Evolutionary conservation across 2,888 invertebrate species (phyloP), one percentile per base, ranked within the genome.

Genomic region (Leptothorax acervorum): DNA sequence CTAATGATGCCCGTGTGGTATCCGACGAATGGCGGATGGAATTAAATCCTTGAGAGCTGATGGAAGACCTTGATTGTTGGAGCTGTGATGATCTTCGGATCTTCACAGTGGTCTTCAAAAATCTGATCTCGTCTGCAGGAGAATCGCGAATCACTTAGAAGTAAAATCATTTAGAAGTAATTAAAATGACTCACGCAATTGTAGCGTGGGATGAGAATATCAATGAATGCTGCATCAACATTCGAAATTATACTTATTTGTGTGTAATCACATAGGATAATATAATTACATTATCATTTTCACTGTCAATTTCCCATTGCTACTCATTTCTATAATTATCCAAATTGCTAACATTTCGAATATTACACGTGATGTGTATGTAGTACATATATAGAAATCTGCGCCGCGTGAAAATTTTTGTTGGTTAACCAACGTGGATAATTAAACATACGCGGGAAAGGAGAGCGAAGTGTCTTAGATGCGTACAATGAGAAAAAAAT

Each of bases 21-120:
- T n/a, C 63, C 76, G 76, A 75, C 63, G 66, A 66, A 28, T 48
- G 48, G 73, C 35, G 73, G 60, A 42, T 60, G 48, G 73, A 81
- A 81, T 81, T 48, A 60, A 73, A 81, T 73, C 79, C 73, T 60
- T 48, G 79, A 79, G 51, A 71, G 45, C 6, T 39, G 71, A 81
- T 73, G 28, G 39, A 18, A 35, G 48, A 48, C 35, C 35, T 73
- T 60, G 79, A 81, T 81, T 48, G 60, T 39, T 57, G 3, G 73
- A 60, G 60, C 79, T 18, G 23, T 2, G 23, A 60, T 73, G 23
- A 73, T 81, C 71, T 12, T 18, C 9, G 28, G 35, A 45, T 70
- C 53, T 45, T 45, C 18, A 31, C 15, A 4, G 35, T 12, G 42
- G 9, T 15, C 60, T 28, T 53, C 8, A 4, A 35, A 68, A 51